phyloP scores from a whole-genome alignment of 2,797 vertebrate species.

The Tachyglossus aculeatus region DNA sequence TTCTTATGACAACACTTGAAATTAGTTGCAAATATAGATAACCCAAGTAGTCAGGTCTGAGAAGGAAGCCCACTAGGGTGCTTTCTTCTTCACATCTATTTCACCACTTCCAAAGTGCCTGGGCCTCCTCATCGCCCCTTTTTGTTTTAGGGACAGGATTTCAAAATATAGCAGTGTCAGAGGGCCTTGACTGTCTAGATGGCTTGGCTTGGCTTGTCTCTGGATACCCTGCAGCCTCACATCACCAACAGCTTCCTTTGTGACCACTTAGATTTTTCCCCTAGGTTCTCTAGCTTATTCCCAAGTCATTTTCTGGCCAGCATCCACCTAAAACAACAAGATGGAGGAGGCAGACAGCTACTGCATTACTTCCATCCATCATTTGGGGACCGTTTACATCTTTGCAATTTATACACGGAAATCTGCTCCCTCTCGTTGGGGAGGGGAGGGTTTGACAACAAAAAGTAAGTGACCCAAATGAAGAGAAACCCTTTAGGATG shows the following conservation, averaged over 20 bases:
- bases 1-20: too few relatives aligned
- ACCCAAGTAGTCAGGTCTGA: not conserved
- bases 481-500: slow-evolving; percentile 12
- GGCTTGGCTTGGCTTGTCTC: not conserved
- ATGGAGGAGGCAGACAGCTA: slow-evolving; percentile 20
- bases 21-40: too few relatives aligned
- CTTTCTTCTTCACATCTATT: accelerated
- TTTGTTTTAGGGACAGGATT: not conserved
- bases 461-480: slow-evolving; percentile 11
- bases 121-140: not conserved
- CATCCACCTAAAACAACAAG: slow-evolving; percentile 4
- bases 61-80: not conserved
- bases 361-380: slow-evolving; percentile 15
- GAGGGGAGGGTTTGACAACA: slow-evolving; percentile 14
- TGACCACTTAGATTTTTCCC: not conserved
- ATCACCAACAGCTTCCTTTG: not conserved
- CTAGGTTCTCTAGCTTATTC: not conserved
- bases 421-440: slow-evolving; percentile 16
- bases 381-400: slow-evolving; percentile 27
- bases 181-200: not conserved
- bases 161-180: not conserved
- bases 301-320: slow-evolving; percentile 30
- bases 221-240: not conserved
- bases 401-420: slow-evolving; percentile 36
- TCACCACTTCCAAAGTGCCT: not conserved